Evolutionary conservation across 2,797 vertebrate species (phyloP).

Genomic region (Cryptoprocta ferox): DNA sequence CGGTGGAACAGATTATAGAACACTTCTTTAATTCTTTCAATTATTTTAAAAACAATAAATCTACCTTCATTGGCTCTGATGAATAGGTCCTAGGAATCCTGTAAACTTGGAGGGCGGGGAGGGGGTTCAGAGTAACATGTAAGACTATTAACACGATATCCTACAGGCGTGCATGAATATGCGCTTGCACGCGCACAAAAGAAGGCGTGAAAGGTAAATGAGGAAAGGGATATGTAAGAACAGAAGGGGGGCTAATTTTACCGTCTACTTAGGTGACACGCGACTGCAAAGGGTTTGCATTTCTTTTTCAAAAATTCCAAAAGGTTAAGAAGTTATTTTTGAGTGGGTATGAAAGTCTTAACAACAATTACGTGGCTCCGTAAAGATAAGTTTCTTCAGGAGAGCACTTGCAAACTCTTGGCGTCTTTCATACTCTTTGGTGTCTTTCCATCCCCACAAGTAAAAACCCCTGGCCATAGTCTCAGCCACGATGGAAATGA

Average conservation of each 20-base stretch:
- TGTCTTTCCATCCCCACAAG: background rate
- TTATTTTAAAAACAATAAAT: background rate
- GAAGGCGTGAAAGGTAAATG: background rate
- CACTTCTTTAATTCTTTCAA: background rate
- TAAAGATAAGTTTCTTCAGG: background rate
- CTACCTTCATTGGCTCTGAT: background rate
- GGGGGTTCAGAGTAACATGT: background rate
- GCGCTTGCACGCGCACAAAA: background rate
- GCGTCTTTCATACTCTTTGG: background rate
- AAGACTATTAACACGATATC: background rate
- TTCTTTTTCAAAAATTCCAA: background rate
- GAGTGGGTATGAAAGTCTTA: background rate
- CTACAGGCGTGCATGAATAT: background rate
- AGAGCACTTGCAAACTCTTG: background rate
- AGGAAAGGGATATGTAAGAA: background rate
- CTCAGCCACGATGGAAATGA: rapidly evolving
- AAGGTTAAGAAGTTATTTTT: background rate
- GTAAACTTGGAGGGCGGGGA: rapidly evolving
- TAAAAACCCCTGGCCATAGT: rapidly evolving
- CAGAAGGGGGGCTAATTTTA: background rate
- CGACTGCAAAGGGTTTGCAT: background rate
- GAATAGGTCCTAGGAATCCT: background rate
- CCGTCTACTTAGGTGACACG: background rate
- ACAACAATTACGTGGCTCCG: background rate
- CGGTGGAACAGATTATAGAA: background rate